A percentile compares a stretch with the other conserved stretches of the same genome.
phyloP scores from a whole-genome alignment of 2,113 vertebrate species.

The Hypomesus transpacificus region DNA sequence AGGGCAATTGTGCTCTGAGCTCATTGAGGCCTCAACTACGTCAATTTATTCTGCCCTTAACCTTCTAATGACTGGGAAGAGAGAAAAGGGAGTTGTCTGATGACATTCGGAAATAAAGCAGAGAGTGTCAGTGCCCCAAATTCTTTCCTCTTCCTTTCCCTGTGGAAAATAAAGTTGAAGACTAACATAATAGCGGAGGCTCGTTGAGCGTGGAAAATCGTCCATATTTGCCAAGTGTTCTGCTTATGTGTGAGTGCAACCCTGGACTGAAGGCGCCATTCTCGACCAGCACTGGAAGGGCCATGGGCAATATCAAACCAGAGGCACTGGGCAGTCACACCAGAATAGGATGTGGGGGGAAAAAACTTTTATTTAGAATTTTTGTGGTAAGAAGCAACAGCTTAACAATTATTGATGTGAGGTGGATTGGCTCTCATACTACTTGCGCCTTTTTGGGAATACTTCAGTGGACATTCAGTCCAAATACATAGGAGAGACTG shows the following conservation, averaged over 20 bases:
- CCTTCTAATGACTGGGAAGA: background rate
- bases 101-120: conserved; percentile 6
- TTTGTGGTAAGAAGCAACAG: background rate
- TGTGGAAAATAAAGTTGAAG: conserved; percentile 9
- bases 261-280: background rate
- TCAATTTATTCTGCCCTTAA: background rate
- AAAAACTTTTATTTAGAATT: background rate
- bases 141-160: background rate
- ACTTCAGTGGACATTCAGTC: background rate
- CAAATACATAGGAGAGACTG: no score
- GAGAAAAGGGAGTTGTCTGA: conserved; percentile 6
- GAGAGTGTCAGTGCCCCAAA: background rate
- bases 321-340: background rate
- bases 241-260: background rate
- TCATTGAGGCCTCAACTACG: background rate
- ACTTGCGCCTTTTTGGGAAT: background rate
- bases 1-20: background rate
- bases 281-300: background rate
- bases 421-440: background rate
- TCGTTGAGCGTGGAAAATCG: background rate
- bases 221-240: background rate
- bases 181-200: background rate
- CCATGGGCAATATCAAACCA: background rate
- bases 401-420: background rate
- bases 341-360: background rate